Base-by-base conservation (phyloP, 2,888 invertebrate species). In the Eupithecia insigniata region DNA sequence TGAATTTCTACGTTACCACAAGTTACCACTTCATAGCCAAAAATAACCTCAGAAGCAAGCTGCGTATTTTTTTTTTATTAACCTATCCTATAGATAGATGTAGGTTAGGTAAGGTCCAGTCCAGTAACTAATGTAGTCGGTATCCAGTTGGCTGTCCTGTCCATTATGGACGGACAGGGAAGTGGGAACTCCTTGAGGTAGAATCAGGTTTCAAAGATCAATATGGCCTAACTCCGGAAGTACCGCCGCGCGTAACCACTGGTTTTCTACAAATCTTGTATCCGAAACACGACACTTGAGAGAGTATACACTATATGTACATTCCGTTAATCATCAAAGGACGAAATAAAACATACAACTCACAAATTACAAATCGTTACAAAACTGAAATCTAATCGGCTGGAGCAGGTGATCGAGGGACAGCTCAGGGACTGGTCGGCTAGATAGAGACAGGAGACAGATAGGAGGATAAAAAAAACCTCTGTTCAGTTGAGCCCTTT, bases 131-230 rank as follows among this genome's bases (percentile, higher is more conserved):
- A 14, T 58, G 16, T 12, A 58, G 58, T 26, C 26, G 12, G 16
- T 28, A 58, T 58, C 58, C 28, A 58, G 51, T 51, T 22, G 22
- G n/a, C 10, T 10, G 8, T 7, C 43, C 10, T 10, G 8, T 7
- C 43, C 12, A 43, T 18, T 46, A 46, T 22, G 12, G 22, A 55
- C 12, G 22, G 6, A 64, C 26, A 64, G 34, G 36, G 36, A 36
- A 64, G 34, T 64, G 22, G 26, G 64, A 36, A 36, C 36, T 64
- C 64, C 36, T 26, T 10, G 36, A 14, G n/a, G 61, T 32, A 12
- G 64, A 60, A 62, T 66, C 73, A 58, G 64, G 73, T 73, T 64
- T 43, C 73, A 32, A 64, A 67, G 62, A 70, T 70, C 69, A 73
- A 67, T 67, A 73, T 64, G 64, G 67, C 6, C 28, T 55, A 16